Evolutionary conservation across 37 sponge, comb jelly and placozoan species (phyloP).

Genomic region (Crambe crambe): DNA sequence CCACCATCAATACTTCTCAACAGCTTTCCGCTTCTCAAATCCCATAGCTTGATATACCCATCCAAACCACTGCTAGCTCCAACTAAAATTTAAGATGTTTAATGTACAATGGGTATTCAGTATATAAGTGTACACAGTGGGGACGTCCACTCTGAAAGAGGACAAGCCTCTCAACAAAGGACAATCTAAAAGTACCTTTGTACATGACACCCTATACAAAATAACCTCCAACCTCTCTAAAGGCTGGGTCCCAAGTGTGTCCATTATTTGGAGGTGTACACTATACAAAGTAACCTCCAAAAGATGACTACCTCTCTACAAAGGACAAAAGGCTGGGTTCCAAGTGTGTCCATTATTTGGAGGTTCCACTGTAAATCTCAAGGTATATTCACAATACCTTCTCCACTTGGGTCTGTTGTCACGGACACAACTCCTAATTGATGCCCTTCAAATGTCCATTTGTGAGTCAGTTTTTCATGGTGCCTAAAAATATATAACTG

Average conservation of each 20-base stretch:
- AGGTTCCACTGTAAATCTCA: too few species aligned
- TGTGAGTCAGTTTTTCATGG: constrained; percentile 56
- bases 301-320: too few species aligned
- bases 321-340: too few species aligned
- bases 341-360: too few species aligned
- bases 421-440: constrained; percentile 98
- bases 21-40: constrained; percentile 82
- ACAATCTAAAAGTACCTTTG: too few species aligned
- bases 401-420: constrained; percentile 76
- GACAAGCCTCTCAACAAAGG: too few species aligned
- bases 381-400: constrained; percentile 31
- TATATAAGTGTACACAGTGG: too few species aligned
- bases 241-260: too few species aligned
- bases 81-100: constrained; percentile 68
- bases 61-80: constrained; percentile 97
- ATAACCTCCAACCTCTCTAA: neutral
- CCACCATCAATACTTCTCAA: constrained; percentile 88
- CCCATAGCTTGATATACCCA: constrained; percentile 91
- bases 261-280: too few species aligned
- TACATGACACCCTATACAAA: too few species aligned
- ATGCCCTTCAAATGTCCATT: constrained; percentile 93
- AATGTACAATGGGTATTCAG: neutral
- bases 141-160: too few species aligned
- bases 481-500: constrained; percentile 45
- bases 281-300: neutral